A percentile compares a stretch with the other conserved stretches of the same genome.
Conservation (phyloP, 1,140 invertebrate species). For the Anastatus disparis region DNA sequence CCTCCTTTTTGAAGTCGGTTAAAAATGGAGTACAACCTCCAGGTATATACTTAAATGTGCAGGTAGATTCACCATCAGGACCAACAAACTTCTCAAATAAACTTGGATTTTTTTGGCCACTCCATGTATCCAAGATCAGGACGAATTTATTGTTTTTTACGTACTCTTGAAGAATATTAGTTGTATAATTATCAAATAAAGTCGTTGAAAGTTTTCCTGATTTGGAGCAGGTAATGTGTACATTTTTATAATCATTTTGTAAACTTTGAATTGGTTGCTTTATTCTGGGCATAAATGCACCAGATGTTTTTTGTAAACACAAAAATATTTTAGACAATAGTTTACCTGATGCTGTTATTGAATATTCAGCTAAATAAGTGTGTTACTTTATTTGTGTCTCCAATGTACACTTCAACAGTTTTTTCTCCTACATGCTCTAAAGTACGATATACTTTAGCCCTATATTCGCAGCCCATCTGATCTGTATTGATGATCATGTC, state of each 20-base stretch:
- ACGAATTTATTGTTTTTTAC: neutral
- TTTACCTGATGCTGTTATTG: slow-evolving; percentile 17
- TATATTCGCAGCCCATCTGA: too few relatives aligned
- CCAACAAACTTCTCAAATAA: too few relatives aligned
- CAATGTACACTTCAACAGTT: neutral
- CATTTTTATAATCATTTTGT: neutral
- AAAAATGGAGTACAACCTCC: too few relatives aligned
- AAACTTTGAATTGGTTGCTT: neutral
- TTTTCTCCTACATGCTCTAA: too few relatives aligned
- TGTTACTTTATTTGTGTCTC: slow-evolving; percentile 3
- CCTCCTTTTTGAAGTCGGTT: too few relatives aligned
- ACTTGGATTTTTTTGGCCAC: neutral
- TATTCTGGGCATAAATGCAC: slow-evolving; percentile 4
- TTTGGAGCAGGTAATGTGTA: neutral
- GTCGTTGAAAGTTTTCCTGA: slow-evolving; percentile 5
- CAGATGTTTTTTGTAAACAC: slow-evolving; percentile 1
- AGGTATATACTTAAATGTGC: neutral
- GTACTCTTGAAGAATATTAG: too few relatives aligned
- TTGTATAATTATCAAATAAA: neutral
- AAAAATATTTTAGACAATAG: neutral
- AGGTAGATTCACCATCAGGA: neutral
- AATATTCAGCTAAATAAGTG: neutral
- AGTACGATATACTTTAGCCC: neutral
- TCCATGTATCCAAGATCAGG: neutral
- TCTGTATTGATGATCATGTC: neutral